Evolutionary conservation across 2,113 vertebrate species (phyloP).

Genomic region (Coryphaenoides rupestris): DNA sequence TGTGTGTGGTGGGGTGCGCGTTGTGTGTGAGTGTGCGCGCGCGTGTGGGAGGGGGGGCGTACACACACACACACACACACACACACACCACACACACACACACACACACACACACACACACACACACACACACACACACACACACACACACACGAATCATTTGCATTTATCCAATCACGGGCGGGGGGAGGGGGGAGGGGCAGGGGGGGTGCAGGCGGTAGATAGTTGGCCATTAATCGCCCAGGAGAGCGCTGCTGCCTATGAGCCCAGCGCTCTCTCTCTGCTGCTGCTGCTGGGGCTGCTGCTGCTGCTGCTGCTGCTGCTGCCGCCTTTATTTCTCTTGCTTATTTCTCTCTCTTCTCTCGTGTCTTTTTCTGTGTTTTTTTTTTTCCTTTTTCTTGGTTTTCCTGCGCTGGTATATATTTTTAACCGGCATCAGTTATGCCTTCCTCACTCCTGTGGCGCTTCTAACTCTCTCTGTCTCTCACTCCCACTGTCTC

Average conservation of each 20-base stretch:
- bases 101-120: no score
- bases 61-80: no score
- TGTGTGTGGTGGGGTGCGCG: conserved; percentile 46
- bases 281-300: no score
- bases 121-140: no score
- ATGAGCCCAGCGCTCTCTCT: conserved; percentile 25
- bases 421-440: neutral
- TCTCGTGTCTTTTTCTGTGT: no score
- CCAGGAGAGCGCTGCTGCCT: conserved; percentile 32
- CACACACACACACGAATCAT: conserved; percentile 32
- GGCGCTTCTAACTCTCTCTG: conserved; percentile 4
- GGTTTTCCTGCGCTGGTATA: no score
- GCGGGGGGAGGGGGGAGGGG: no score
- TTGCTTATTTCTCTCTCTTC: neutral
- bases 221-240: conserved; percentile 39
- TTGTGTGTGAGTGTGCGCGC: no score
- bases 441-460: neutral
- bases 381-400: neutral
- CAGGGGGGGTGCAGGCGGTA: conserved; percentile 13
- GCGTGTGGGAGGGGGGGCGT: no score
- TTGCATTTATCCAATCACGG: conserved; percentile 39
- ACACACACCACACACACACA: no score
- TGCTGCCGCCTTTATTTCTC: no score
- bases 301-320: no score
- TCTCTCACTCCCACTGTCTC: conserved; percentile 8